A percentile compares a stretch with the other conserved stretches of the same genome.
Evolutionary conservation across 2,113 vertebrate genomes (phyloP).

Genomic region (Catharus fuscescens): DNA sequence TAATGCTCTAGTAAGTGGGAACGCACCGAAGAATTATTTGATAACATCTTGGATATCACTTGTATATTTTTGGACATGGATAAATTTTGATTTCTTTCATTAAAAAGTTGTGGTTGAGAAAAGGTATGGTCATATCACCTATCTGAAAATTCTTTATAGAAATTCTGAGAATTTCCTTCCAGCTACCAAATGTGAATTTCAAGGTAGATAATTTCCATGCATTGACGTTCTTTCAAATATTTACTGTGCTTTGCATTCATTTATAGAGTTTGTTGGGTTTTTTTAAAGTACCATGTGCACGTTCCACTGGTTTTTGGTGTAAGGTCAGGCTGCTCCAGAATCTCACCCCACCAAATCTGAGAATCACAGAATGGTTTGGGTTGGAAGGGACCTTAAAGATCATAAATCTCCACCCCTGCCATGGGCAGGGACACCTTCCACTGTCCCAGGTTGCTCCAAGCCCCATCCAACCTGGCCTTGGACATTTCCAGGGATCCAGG

Average conservation of each 20-base stretch:
- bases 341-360: background rate
- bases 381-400: background rate
- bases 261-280: background rate
- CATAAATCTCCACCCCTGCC: no score
- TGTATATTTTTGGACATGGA: background rate
- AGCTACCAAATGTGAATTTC: background rate
- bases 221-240: background rate
- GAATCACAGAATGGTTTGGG: background rate
- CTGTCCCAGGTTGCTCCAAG: accelerated
- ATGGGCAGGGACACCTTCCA: no score
- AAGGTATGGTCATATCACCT: background rate
- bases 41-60: background rate
- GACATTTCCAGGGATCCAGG: background rate
- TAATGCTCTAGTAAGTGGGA: background rate
- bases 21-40: background rate
- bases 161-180: background rate
- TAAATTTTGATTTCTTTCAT: background rate
- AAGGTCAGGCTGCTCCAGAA: background rate
- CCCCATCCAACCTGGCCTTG: accelerated
- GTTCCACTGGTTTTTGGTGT: background rate
- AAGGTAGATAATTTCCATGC: background rate
- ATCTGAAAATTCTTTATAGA: background rate
- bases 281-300: accelerated
- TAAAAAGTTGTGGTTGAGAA: background rate
- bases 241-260: background rate